Evolutionary conservation across 2,888 invertebrate species (phyloP), one percentile per base, ranked within the genome.

Genomic region (Barypeithes pellucidus): DNA sequence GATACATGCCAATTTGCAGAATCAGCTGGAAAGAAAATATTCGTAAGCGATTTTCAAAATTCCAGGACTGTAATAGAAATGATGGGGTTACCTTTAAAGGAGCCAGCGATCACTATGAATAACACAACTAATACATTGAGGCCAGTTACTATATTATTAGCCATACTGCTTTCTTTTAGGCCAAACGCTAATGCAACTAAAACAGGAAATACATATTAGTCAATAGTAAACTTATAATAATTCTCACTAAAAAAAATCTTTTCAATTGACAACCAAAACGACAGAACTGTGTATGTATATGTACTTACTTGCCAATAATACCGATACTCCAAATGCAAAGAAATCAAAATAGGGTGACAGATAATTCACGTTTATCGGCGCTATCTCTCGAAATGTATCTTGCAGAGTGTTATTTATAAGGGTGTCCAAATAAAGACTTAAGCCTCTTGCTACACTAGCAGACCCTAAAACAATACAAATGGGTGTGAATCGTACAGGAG

Each of bases 131-230:
- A 86, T 33, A 97, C 86, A 85, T 97, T 97, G 43, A 95, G 88
- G 0, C 91, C 86, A 0, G 97, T 97, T 82, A 97, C 95, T 66
- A 96, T 87, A 82, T 95, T 97, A 86, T 97, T 97, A 77, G 94
- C 91, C 60, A 90, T 87, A 0, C 95, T 93, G 0, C 96, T 97
- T 85, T 96, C 95, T 81, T 95, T 96, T 45, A 95, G 94, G 0
- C 97, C 97, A 76, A 95, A 90, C 0, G 95, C 94, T 20, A 94
- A 86, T 0, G 90, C 93, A 84, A 90, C 92, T 91, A 84, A 67
- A 86, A 43, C 16, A 62, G n/a, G 43, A 43, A 18, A 41, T 9
- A 41, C 3, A 12, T 33, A 14, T 12, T 29, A 24, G 24, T 5
- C 24, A 4, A 24, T n/a, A n/a, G n/a, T n/a, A n/a, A n/a, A n/a